phyloP scores from a whole-genome alignment of 2,888 invertebrate species.

The Tetheella fluctuosa region DNA sequence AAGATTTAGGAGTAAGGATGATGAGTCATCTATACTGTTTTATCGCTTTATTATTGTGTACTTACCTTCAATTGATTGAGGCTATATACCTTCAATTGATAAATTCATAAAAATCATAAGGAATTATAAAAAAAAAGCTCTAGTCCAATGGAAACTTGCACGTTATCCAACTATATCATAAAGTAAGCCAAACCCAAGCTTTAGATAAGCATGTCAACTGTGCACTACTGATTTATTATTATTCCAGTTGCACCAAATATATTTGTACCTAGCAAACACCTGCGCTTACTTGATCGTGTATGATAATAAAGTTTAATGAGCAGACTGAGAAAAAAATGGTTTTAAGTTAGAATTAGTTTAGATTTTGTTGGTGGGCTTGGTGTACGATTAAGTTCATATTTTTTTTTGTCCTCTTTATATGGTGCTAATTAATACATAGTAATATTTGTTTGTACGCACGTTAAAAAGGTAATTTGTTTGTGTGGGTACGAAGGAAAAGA shows the following conservation, averaged over 20 bases:
- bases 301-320: constrained; percentile 1
- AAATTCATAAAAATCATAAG: too few species aligned
- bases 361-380: background rate
- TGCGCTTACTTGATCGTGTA: background rate
- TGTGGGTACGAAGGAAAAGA: too few species aligned
- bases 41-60: background rate
- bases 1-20: constrained; percentile 7
- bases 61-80: too few species aligned
- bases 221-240: constrained; percentile 10
- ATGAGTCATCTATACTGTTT: background rate
- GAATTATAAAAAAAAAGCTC: too few species aligned
- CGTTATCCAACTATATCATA: constrained; percentile 6
- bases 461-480: too few species aligned
- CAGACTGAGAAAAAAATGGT: background rate
- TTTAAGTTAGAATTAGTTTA: background rate
- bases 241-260: background rate
- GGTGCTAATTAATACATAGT: too few species aligned
- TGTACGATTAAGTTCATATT: background rate
- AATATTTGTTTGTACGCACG: too few species aligned
- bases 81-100: too few species aligned
- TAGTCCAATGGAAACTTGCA: background rate
- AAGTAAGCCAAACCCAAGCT: constrained; percentile 4
- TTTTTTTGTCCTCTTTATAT: background rate
- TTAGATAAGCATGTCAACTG: constrained; percentile 4
- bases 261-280: background rate